Evolutionary conservation across 2,113 vertebrate genomes (phyloP).

Genomic region (Madoqua kirkii): DNA sequence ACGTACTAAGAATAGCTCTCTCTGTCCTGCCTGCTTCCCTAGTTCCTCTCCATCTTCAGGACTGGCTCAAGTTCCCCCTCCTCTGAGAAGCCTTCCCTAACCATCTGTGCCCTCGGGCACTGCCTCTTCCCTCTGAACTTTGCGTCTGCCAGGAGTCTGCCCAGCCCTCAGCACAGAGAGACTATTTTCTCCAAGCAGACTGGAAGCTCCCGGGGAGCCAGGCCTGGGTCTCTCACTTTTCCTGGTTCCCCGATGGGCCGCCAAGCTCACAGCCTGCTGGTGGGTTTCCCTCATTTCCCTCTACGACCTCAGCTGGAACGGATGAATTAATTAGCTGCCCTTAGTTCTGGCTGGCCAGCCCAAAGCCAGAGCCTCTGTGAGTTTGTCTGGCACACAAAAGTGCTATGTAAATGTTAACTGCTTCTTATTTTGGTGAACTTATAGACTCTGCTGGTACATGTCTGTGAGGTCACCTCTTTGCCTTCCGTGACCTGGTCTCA

Average conservation of each 20-base stretch:
- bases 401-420: background rate
- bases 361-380: background rate
- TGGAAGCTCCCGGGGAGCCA: background rate
- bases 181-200: background rate
- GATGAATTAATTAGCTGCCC: background rate
- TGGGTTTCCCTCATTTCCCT: background rate
- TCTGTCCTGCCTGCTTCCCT: background rate
- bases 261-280: background rate
- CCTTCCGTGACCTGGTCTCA: background rate
- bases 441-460: background rate
- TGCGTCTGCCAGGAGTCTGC: background rate
- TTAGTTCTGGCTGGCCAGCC: background rate
- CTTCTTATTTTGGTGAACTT: constrained; percentile 17
- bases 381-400: background rate
- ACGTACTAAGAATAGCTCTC: background rate
- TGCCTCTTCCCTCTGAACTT: background rate
- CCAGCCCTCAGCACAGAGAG: background rate
- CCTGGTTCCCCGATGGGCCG: background rate
- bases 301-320: background rate
- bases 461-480: background rate
- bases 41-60: background rate
- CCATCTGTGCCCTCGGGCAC: background rate
- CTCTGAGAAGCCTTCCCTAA: background rate
- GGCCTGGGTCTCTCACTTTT: background rate
- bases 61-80: background rate